Percentiles rank a stretch among this genome's conserved stretches.
phyloP scores from a whole-genome alignment of 1,140 invertebrate genomes.

The Telenomus remus region DNA sequence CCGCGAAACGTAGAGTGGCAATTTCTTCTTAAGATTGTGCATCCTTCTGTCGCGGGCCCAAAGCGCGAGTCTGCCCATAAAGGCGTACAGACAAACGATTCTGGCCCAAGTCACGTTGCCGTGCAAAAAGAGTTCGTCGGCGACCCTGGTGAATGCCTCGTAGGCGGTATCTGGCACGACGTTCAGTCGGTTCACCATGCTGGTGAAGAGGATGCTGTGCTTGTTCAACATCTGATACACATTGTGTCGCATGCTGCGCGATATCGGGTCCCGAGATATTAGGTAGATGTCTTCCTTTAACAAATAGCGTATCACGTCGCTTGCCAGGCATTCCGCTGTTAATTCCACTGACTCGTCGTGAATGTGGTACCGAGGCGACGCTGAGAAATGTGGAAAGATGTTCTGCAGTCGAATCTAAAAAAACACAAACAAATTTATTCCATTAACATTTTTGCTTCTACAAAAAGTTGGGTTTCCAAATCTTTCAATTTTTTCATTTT shows the following conservation, averaged over 20 bases:
- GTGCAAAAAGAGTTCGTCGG: constrained; percentile 79
- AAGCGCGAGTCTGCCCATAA: constrained; percentile 77
- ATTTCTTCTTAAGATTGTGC: constrained; percentile 69
- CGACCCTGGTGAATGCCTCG: constrained; percentile 77
- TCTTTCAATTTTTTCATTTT: too few relatives aligned
- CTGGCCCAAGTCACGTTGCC: constrained; percentile 78
- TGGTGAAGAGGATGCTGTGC: constrained; percentile 78
- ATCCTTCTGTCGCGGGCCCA: constrained; percentile 75
- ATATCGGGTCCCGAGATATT: constrained; percentile 71
- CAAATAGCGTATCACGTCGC: constrained; percentile 72
- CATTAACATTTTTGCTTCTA: not conserved
- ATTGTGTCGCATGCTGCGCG: constrained; percentile 73
- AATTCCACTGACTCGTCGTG: constrained; percentile 69
- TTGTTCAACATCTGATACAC: constrained; percentile 76
- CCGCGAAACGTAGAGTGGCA: constrained; percentile 71
- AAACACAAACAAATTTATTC: too few relatives aligned
- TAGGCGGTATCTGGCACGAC: constrained; percentile 76
- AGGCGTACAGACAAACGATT: constrained; percentile 79
- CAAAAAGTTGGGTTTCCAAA: too few relatives aligned
- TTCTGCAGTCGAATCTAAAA: constrained; percentile 71
- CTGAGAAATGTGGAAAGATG: constrained; percentile 68
- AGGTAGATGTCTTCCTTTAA: constrained; percentile 73
- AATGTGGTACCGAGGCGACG: constrained; percentile 58
- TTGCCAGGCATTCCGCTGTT: constrained; percentile 68
- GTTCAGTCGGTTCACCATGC: constrained; percentile 78